phyloP scores from a whole-genome alignment of 2,113 vertebrate species.

The Thunnus thynnus region DNA sequence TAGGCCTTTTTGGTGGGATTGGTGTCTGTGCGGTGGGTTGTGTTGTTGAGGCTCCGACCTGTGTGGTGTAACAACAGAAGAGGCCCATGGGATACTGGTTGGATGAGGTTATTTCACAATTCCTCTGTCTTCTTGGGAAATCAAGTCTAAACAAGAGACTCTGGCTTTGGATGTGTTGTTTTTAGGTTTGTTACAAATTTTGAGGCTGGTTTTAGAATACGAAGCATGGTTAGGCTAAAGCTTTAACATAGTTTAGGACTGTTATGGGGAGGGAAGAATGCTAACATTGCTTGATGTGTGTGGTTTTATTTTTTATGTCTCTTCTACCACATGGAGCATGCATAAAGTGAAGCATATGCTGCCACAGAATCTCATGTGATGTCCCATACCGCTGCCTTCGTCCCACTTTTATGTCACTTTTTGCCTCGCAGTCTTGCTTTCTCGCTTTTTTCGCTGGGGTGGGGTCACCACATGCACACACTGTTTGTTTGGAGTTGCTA shows the following conservation, averaged over 20 bases:
- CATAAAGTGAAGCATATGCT: conserved; percentile 54
- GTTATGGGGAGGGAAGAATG: neutral
- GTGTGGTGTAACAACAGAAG: conserved; percentile 41
- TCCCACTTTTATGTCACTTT: conserved; percentile 41
- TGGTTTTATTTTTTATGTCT: conserved; percentile 5
- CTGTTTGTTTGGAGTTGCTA: conserved; percentile 83
- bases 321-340: neutral
- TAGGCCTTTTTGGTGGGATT: conserved; percentile 30
- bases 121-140: conserved; percentile 53
- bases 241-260: neutral
- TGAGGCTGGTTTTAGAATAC: conserved; percentile 1
- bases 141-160: conserved; percentile 11
- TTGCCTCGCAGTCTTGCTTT: conserved; percentile 26
- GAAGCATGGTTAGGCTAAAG: neutral
- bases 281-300: neutral
- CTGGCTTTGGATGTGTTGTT: neutral
- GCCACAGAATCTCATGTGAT: conserved; percentile 21
- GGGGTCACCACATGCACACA: conserved; percentile 58
- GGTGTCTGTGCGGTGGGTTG: conserved; percentile 49
- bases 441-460: conserved; percentile 59
- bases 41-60: conserved; percentile 21
- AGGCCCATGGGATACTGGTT: conserved; percentile 48
- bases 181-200: neutral
- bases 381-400: conserved; percentile 4
- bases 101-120: conserved; percentile 55